These are phyloP conservation scores for Spondyliosoma cantharus DNA, from an alignment of 2,797 vertebrate genomes.

Conservation along the genomic window DNA sequence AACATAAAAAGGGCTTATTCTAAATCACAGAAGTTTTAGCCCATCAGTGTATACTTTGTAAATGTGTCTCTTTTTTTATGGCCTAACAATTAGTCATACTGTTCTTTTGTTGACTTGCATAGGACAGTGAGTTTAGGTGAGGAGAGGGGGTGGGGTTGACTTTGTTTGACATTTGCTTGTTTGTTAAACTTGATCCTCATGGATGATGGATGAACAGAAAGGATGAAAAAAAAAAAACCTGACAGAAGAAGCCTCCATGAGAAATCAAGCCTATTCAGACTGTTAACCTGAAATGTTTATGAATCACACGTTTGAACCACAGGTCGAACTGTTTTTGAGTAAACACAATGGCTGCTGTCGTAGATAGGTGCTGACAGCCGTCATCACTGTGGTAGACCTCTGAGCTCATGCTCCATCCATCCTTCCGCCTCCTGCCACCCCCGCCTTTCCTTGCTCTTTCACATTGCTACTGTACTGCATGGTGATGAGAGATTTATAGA, in stretches of 20 bases:
- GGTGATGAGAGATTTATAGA: conserved; percentile 60
- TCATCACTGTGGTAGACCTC: conserved; percentile 51
- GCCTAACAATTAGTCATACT: not conserved
- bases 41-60: conserved; percentile 3
- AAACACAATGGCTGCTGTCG: conserved; percentile 53
- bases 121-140: not conserved
- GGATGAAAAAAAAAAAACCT: conserved; percentile 12
- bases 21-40: conserved; percentile 23
- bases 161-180: conserved; percentile 40
- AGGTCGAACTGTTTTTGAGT: conserved; percentile 67
- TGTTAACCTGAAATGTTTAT: conserved; percentile 28
- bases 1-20: conserved; percentile 1
- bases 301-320: conserved; percentile 53
- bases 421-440: conserved; percentile 20
- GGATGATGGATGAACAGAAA: conserved; percentile 46
- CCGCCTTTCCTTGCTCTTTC: conserved; percentile 20
- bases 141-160: not conserved
- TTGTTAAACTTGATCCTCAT: conserved; percentile 16
- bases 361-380: conserved; percentile 65
- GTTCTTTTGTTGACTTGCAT: not conserved
- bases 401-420: conserved; percentile 38
- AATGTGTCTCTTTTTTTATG: too few relatives aligned
- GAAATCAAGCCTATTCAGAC: conserved; percentile 35
- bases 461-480: conserved; percentile 55
- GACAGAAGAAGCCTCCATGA: not conserved